These are phyloP conservation scores for Agraylea sexmaculata DNA, from an alignment of 1,140 invertebrate genomes.

Conservation along the genomic window DNA sequence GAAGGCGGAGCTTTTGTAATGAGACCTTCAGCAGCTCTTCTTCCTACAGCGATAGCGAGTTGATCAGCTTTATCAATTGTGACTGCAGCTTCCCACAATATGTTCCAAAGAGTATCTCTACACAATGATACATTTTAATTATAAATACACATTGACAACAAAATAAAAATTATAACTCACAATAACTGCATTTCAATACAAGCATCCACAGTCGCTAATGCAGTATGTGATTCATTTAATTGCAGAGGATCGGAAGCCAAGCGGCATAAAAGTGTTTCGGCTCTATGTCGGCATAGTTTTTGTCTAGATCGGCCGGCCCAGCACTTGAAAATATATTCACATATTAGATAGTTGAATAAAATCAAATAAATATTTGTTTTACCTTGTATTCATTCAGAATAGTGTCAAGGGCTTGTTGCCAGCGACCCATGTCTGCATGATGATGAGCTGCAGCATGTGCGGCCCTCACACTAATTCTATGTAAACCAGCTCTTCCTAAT, in stretches of 20 bases:
- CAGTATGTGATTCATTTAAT: conserved; percentile 10
- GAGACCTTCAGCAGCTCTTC: conserved; percentile 14
- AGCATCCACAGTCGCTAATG: conserved; percentile 14
- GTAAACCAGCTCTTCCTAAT: conserved; percentile 70
- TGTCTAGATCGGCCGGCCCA: conserved; percentile 17
- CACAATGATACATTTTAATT: not conserved
- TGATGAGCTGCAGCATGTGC: conserved; percentile 70
- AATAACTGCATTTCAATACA: conserved; percentile 19
- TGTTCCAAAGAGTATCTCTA: conserved; percentile 18
- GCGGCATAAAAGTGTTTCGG: conserved; percentile 14
- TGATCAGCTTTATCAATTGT: conserved; percentile 8
- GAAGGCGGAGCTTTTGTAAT: conserved; percentile 13
- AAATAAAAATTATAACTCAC: conserved; percentile 10
- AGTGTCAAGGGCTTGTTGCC: conserved; percentile 42
- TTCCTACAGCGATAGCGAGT: conserved; percentile 7
- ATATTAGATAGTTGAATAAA: not conserved
- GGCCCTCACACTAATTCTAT: conserved; percentile 67
- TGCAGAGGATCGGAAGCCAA: conserved; percentile 14
- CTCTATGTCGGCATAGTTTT: conserved; percentile 13
- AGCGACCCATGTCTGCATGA: conserved; percentile 54
- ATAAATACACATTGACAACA: not conserved
- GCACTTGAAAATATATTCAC: conserved; percentile 12
- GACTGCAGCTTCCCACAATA: conserved; percentile 14
- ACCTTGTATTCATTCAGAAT: conserved; percentile 17
- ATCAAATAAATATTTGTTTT: not conserved